Evolutionary conservation across 2,888 invertebrate species (phyloP).

Genomic region (Drosophila emarginata): DNA sequence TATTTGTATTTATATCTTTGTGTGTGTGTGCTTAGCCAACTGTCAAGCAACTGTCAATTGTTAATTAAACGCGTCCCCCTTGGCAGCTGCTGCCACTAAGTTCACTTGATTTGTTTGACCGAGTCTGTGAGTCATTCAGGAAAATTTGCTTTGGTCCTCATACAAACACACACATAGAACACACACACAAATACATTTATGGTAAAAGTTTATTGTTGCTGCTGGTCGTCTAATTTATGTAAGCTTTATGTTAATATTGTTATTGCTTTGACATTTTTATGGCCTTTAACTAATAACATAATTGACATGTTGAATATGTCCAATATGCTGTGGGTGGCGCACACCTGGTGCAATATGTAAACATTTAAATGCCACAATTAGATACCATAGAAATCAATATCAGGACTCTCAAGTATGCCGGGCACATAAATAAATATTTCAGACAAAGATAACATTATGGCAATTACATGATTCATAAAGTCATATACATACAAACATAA

Average conservation of each 20-base stretch:
- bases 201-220: slow-evolving; percentile 32
- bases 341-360: slow-evolving; percentile 32
- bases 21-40: slow-evolving; percentile 46
- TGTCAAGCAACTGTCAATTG: slow-evolving; percentile 67
- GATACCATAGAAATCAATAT: slow-evolving; percentile 16
- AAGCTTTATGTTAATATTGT: slow-evolving; percentile 43
- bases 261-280: slow-evolving; percentile 68
- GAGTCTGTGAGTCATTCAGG: slow-evolving; percentile 3
- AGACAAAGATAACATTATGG: slow-evolving; percentile 21
- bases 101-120: slow-evolving; percentile 63
- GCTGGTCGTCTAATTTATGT: slow-evolving; percentile 27
- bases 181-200: slow-evolving; percentile 16
- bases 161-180: slow-evolving; percentile 1
- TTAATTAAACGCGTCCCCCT: slow-evolving; percentile 64
- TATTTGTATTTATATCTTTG: slow-evolving; percentile 10
- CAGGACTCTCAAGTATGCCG: background rate
- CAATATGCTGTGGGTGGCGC: slow-evolving; percentile 13
- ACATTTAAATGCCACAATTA: slow-evolving; percentile 32
- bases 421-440: background rate
- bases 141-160: slow-evolving; percentile 13
- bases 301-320: slow-evolving; percentile 55
- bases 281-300: slow-evolving; percentile 64
- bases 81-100: slow-evolving; percentile 47
- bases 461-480: slow-evolving; percentile 28
- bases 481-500: slow-evolving; percentile 22